These are phyloP conservation scores for Drusus annulatus DNA, from an alignment of 1,140 invertebrate species.

Conservation along the genomic window DNA sequence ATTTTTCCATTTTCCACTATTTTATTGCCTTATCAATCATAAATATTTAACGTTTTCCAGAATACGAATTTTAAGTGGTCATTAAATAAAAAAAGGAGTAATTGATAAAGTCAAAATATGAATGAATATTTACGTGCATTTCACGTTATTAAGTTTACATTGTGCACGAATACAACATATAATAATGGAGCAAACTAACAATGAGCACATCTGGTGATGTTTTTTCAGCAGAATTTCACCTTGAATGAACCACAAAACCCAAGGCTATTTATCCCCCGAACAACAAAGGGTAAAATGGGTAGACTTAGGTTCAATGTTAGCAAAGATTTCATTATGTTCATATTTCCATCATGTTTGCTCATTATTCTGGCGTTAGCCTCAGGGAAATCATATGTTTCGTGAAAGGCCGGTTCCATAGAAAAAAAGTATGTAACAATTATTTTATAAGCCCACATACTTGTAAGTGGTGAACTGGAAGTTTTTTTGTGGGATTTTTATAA, in stretches of 20 bases:
- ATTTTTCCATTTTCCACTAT: no score
- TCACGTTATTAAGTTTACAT: no score
- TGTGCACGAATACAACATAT: no score
- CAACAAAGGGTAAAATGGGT: not conserved
- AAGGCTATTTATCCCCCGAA: not conserved
- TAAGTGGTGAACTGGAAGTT: no score
- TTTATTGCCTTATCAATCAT: no score
- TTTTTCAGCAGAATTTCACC: not conserved
- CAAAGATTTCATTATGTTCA: conserved; percentile 50
- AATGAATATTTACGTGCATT: no score
- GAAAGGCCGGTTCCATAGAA: conserved; percentile 7
- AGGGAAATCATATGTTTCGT: conserved; percentile 43
- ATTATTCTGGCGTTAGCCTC: conserved; percentile 54
- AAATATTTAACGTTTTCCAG: no score
- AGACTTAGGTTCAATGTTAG: conserved; percentile 32
- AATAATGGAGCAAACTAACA: not conserved
- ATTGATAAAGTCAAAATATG: no score
- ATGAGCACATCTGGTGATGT: not conserved
- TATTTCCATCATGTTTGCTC: conserved; percentile 53
- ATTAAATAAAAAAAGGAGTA: no score
- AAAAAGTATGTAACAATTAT: not conserved
- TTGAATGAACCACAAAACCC: not conserved
- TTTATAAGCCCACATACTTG: no score
- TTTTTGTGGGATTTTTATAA: no score
- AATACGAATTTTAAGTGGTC: no score